Conservation (phyloP, 2,888 invertebrate species). For the Pollenia angustigena region DNA sequence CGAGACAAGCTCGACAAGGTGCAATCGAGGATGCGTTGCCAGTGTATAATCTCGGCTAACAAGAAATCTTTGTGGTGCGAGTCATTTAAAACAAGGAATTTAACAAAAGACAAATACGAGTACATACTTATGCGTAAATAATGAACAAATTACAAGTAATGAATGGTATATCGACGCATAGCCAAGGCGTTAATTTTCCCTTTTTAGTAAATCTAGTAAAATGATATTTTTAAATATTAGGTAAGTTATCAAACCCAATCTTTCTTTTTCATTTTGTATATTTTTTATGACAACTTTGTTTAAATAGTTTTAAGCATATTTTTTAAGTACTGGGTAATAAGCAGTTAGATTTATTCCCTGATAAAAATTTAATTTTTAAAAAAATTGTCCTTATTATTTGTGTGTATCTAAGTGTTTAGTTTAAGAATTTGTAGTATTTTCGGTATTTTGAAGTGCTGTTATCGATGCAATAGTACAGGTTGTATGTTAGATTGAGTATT, state of each 20-base stretch:
- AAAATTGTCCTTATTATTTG: no score
- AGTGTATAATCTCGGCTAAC: slow-evolving; percentile 69
- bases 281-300: slow-evolving; percentile 27
- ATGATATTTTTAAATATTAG: slow-evolving; percentile 62
- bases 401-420: neutral
- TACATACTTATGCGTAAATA: slow-evolving; percentile 21
- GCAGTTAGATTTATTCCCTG: slow-evolving; percentile 26
- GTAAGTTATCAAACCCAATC: slow-evolving; percentile 60
- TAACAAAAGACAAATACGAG: slow-evolving; percentile 67
- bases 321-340: slow-evolving; percentile 38
- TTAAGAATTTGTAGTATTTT: neutral
- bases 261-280: slow-evolving; percentile 55
- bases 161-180: slow-evolving; percentile 7
- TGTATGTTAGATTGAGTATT: no score
- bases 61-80: slow-evolving; percentile 54
- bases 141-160: slow-evolving; percentile 34
- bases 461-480: no score
- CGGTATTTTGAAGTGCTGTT: neutral
- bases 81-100: slow-evolving; percentile 63
- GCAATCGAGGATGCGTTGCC: slow-evolving; percentile 65
- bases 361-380: neutral
- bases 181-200: slow-evolving; percentile 27
- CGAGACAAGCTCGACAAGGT: slow-evolving; percentile 65
- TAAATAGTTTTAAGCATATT: slow-evolving; percentile 43
- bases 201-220: slow-evolving; percentile 63